phyloP scores from a whole-genome alignment of 2,888 invertebrate species.

The Eilema griseolum region DNA sequence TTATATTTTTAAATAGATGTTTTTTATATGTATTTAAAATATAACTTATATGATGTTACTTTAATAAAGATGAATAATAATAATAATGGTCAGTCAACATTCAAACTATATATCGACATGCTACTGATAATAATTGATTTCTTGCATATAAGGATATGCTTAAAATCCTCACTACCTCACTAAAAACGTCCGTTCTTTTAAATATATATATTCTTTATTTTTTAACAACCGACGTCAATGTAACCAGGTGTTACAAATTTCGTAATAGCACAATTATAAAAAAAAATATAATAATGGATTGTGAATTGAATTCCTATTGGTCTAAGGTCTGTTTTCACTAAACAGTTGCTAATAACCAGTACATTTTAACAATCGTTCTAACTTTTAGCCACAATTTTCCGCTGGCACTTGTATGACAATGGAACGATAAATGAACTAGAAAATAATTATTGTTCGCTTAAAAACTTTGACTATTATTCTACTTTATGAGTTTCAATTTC shows the following conservation, averaged over 20 bases:
- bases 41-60: no score
- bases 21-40: no score
- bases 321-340: background rate
- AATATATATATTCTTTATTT: background rate
- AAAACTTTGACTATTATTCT: background rate
- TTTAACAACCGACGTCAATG: background rate
- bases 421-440: background rate
- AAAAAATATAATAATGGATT: background rate
- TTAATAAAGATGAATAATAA: no score
- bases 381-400: constrained; percentile 6
- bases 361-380: background rate
- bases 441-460: background rate
- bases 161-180: no score
- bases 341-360: background rate
- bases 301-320: background rate
- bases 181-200: background rate
- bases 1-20: no score
- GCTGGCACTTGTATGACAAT: constrained; percentile 9
- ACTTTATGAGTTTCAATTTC: background rate
- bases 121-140: no score
- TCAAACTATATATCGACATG: no score
- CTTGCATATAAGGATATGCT: no score
- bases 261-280: background rate
- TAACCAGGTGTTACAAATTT: background rate
- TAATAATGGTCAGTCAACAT: no score